Base-by-base conservation (phyloP, 2,113 vertebrate species). In the Sigmodon hispidus region DNA sequence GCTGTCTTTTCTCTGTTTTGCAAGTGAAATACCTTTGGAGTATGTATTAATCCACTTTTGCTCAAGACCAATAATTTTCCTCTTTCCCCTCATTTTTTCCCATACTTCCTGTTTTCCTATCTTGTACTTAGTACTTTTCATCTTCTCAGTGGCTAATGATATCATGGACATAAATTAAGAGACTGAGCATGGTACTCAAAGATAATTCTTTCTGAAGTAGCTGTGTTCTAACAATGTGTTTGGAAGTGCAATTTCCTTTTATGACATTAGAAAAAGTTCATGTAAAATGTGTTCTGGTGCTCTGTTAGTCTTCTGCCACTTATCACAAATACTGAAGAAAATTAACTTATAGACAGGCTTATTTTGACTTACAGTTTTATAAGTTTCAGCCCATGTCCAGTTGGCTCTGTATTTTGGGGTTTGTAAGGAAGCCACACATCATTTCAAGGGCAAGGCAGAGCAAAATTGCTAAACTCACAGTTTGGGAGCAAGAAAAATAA, bases 111-210 rank as follows among this genome's bases (percentile, higher is more conserved):
- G 55, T 63, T 76, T 69, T 61, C 19, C 15, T 76, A 9, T 61
- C 3, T 69, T 75, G 2, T 55, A 40, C 70, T 81, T 87, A 67
- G 9, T 79, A 16, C 40, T 65, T 93, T 61, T 84, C 40, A 84
- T 22, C 55, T 89, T 93, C 72, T 96, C 79, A 77, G 50, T 94
- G 83, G 11, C 31, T 61, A 81, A 29, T 91, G 72, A 90, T 88
- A 26, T 31, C 63, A 43, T 72, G 34, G 67, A 94, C 70, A 75
- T 52, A 80, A 90, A 85, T 86, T 94, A 57, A 94, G 48, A 94
- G 75, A 59, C 43, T 84, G 67, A 77, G 43, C 15, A 36, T 94
- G 48, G 24, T 6, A 5, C 50, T 50, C 9, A 76, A 89, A 80
- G 57, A 83, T 61, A 8, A 12, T 65, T 12, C 4, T 96, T 85